Base-by-base conservation (phyloP, 2,113 vertebrate species). In the Myiopsitta monachus region DNA sequence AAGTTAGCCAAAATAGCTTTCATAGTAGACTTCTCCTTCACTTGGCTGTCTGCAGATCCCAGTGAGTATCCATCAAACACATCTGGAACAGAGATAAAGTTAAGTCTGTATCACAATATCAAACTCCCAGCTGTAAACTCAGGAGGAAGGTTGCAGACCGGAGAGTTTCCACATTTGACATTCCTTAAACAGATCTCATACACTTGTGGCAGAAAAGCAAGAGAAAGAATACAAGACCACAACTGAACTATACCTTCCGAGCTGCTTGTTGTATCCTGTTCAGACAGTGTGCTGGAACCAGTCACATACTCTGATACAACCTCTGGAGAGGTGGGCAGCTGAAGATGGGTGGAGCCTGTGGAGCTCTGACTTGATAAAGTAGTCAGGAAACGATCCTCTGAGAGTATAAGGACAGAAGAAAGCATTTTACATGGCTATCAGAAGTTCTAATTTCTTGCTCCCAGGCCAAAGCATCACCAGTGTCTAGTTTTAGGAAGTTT, bases 21-120 rank as follows among this genome's bases (percentile, higher is more conserved):
- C 99, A 99, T 99, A 70, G 99, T 99, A 96, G 99, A 99, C 41
- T 99, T 99, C 96, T 99, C 99, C 94, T 99, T 99, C 91, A 99
- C 99, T 93, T 99, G 99, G 94, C 99, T 99, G 94, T 99, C 99
- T 64, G 96, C 98, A 93, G 99, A 99, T 87, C 99, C 99, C 96
- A 99, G 83, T 83, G 98, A 97, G 96, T 99, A 99, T 85, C 99
- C 99, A 80, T 99, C 99, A 97, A 99, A 99, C 61, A 99, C 99
- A 95, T 99, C 99, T 99, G 94, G 54, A 95, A 94, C 54, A 68
- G 54, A 95, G 19, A 18, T 30, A 92, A 92, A 88, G 18, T 62
- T 52, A 91, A 66, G 36, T 76, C 38, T 43, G 36, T 18, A 63
- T 70, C 23, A 76, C 30, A 76, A 8, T 21, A 83, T 31, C 36